These are phyloP conservation scores for Biston betularia DNA, from an alignment of 2,888 invertebrate genomes.

Conservation along the genomic window DNA sequence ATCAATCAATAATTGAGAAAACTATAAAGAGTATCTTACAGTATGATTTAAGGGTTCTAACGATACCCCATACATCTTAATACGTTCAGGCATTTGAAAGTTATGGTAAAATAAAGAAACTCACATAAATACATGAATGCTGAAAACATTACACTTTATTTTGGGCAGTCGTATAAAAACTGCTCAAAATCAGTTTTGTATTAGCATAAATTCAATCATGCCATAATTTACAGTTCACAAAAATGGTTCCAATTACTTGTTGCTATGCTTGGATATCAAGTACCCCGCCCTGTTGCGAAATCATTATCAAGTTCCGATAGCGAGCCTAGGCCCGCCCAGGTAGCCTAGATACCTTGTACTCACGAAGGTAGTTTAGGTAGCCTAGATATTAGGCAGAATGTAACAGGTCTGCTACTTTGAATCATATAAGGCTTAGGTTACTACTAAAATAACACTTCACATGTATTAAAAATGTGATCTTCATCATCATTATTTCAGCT, in stretches of 20 bases:
- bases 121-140: too few species aligned
- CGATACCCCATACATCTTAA: too few species aligned
- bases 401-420: conserved; percentile 25
- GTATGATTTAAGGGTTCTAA: too few species aligned
- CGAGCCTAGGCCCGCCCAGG: conserved; percentile 14
- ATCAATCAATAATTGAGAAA: too few species aligned
- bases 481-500: too few species aligned
- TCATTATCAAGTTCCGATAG: conserved; percentile 36
- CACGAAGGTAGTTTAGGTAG: conserved; percentile 21
- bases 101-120: too few species aligned
- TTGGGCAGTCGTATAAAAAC: neutral
- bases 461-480: too few species aligned
- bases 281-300: conserved; percentile 41
- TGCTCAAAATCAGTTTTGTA: neutral
- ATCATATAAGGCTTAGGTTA: neutral
- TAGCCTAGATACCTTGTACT: conserved; percentile 15
- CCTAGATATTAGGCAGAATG: conserved; percentile 36
- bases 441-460: neutral
- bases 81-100: too few species aligned
- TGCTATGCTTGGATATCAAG: conserved; percentile 23
- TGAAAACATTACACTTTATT: too few species aligned
- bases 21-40: too few species aligned
- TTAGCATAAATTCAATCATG: conserved; percentile 1
- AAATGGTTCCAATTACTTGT: conserved; percentile 11
- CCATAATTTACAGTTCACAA: conserved; percentile 10